Conservation (phyloP, 1,140 invertebrate genomes). For the Zophobas atratus region DNA sequence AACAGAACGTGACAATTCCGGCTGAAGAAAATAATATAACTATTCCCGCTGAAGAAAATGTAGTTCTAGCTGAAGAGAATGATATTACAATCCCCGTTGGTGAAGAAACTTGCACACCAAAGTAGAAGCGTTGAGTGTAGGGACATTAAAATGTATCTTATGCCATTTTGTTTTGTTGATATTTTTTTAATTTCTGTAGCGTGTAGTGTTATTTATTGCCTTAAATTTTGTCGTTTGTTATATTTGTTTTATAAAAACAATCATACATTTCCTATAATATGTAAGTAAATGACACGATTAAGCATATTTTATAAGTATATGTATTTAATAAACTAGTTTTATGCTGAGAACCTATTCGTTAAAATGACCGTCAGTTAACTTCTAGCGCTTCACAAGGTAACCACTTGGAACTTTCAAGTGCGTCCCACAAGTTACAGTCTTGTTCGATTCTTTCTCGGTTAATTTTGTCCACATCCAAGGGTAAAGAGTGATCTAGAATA, state of each 20-base stretch:
- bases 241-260: background rate
- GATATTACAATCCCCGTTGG: slow-evolving; percentile 54
- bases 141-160: background rate
- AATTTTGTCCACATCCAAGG: slow-evolving; percentile 80
- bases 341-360: slow-evolving; percentile 12
- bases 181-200: slow-evolving; percentile 23
- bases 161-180: slow-evolving; percentile 28
- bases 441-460: slow-evolving; percentile 83
- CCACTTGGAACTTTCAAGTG: slow-evolving; percentile 87
- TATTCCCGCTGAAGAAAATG: background rate
- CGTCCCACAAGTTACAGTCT: slow-evolving; percentile 84
- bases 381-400: slow-evolving; percentile 77
- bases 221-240: slow-evolving; percentile 45
- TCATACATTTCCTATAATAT: too few relatives aligned
- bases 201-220: slow-evolving; percentile 38
- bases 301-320: slow-evolving; percentile 48
- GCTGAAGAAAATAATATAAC: slow-evolving; percentile 35
- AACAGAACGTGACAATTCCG: background rate
- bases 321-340: slow-evolving; percentile 47
- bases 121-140: too few relatives aligned
- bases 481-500: slow-evolving; percentile 80
- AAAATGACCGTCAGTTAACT: slow-evolving; percentile 55
- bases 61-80: slow-evolving; percentile 2
- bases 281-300: slow-evolving; percentile 30
- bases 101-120: slow-evolving; percentile 1